Evolutionary conservation across 2,113 vertebrate species (phyloP), one percentile per base, ranked within the genome.

Genomic region (Chloropsis hardwickii): DNA sequence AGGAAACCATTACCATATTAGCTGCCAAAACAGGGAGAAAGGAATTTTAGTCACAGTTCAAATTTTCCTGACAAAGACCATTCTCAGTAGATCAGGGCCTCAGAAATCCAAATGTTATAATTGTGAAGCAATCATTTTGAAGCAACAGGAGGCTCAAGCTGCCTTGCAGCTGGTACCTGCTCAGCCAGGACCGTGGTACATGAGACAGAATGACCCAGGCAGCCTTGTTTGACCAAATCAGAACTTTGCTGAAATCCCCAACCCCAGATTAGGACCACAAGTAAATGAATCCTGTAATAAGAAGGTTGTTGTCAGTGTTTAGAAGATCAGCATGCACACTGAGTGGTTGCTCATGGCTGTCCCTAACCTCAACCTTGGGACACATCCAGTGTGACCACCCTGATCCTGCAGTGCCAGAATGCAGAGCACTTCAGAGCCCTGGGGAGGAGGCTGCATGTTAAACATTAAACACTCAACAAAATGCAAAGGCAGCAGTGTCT

Each of bases 201-300:
- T 22, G 69, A n/a, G 33, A 44, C 28, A 56, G 44, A 57, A 10
- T 6, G 2, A 69, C 70, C n/a, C 57, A 16, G 39, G 44, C 54
- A 67, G 69, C 14, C 48, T 76, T 74, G 60, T 89, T 48, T 53
- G 72, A 58, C 73, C 84, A 56, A 89, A 80, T 60, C n/a, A 79
- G 70, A 90, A 33, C 58, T 69, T 72, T 42, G 12, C 79, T 90
- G 66, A 28, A 76, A 73, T 48, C 77, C 27, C 76, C 50, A 90
- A 33, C 78, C 78, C 37, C 81, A 73, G 62, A 62, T 44, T 39
- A 76, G 58, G 71, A 74, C 78, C 94, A 77, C 81, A 85, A 94
- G 66, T 86, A 90, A 83, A 66, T 66, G 66, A 92, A 94, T 70
- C 74, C 84, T 92, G 11, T 66, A 94, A 93, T 93, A 47, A 82